Evolutionary conservation across 2,888 invertebrate species (phyloP), one percentile per base, ranked within the genome.

Genomic region (Thereva unica): DNA sequence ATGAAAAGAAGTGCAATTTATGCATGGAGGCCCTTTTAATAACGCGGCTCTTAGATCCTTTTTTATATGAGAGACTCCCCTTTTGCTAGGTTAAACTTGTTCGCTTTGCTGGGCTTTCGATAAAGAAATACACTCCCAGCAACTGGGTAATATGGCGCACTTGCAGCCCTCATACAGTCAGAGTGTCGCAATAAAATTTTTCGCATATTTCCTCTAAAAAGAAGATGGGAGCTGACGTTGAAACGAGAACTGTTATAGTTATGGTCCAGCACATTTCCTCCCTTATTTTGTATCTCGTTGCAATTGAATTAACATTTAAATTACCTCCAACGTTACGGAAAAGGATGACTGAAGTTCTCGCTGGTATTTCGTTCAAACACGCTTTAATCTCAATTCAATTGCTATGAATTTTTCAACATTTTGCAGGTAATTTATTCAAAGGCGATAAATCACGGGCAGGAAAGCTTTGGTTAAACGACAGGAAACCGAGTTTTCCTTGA

Each of bases 11-110:
- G 69, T 71, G 71, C 71, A 72, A 72, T 72, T 72, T 72, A 72
- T 72, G 71, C 71, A 71, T 72, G 72, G 69, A 70, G 69, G 72
- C 68, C 69, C 71, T 70, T 72, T 71, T 71, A 72, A 72, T 72
- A 72, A 71, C 70, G 70, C 67, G 68, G 68, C 49, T 59, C 49
- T 59, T 47, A 45, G 59, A 47, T 49, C 59, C 49, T 59, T 49
- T 59, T 59, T 59, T 41, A 42, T 12, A 49, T 23, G 23, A 23
- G 49, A 7, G 10, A 12, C 38, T 38, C 23, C 12, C 38, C 38
- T 10, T 9, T 10, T 8, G 42, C 5, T 38, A 47, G 47, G 59
- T 47, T 10, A 38, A 35, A 59, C 37, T 59, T 38, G 59, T 37
- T 10, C 38, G 42, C 49, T 52, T 52, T 47, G 45, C 5, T 23